Conservation (phyloP, 2,113 vertebrate genomes). For the Circaetus cinerascens region DNA sequence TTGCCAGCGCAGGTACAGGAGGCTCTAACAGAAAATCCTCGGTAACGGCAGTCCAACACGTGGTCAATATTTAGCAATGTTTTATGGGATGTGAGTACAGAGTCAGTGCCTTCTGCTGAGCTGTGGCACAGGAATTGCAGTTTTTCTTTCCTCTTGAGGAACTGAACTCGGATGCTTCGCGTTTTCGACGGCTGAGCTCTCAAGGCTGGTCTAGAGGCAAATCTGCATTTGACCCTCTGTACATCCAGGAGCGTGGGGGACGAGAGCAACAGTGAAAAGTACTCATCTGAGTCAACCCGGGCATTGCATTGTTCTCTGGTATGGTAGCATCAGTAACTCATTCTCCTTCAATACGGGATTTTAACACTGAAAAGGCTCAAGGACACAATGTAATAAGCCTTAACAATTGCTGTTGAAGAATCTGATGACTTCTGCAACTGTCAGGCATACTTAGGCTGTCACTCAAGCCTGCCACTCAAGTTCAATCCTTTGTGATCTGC, state of each 20-base stretch:
- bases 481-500: background rate
- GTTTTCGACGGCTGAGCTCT: background rate
- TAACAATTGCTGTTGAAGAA: background rate
- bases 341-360: background rate
- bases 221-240: background rate
- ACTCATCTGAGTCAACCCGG: background rate
- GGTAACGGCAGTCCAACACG: fast-evolving
- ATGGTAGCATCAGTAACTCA: background rate
- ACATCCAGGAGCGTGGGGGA: background rate
- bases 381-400: background rate
- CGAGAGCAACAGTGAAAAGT: background rate
- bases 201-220: background rate
- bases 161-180: background rate
- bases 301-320: background rate
- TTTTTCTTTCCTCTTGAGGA: background rate
- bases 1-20: background rate
- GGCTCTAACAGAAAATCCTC: background rate
- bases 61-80: background rate
- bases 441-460: background rate
- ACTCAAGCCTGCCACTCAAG: background rate
- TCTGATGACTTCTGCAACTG: background rate
- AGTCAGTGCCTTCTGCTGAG: background rate
- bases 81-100: background rate
- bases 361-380: background rate
- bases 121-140: background rate